Conservation (phyloP, 2,113 vertebrate species). For the Lycocorax pyrrhopterus region DNA sequence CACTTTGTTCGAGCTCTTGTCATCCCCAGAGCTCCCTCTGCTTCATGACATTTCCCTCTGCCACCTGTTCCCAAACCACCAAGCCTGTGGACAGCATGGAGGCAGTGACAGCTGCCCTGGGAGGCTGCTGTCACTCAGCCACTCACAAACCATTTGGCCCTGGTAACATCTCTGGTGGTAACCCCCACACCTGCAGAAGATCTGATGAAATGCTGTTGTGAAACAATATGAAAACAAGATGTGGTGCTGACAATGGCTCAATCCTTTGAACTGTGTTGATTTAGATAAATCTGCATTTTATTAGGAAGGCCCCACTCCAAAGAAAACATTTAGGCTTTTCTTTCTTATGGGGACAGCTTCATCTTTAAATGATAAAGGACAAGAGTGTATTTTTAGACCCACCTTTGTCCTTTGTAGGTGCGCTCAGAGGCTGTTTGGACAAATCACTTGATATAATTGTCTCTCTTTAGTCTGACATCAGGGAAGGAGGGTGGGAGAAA, state of each 20-base stretch:
- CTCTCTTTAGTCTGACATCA: not conserved
- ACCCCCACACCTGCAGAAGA: not conserved
- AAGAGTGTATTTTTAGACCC: not conserved
- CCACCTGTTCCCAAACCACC: rapidly evolving
- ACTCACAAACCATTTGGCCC: not conserved
- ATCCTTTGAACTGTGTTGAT: not conserved
- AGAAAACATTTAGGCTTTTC: not conserved
- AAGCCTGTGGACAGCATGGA: not conserved
- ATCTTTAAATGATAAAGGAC: not conserved
- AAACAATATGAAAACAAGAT: not conserved
- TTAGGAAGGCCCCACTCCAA: not conserved
- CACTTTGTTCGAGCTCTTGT: not conserved
- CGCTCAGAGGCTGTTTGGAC: not conserved
- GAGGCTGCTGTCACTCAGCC: not conserved
- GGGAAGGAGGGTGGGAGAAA: not conserved
- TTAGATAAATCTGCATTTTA: not conserved
- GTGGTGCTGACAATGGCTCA: not conserved
- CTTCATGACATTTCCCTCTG: not conserved
- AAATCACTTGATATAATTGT: not conserved
- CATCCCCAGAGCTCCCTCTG: not conserved
- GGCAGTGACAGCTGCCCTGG: not conserved
- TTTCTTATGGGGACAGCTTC: not conserved
- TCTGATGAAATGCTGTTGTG: not conserved
- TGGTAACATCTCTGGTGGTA: not conserved
- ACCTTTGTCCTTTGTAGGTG: not conserved